A percentile compares a stretch with the other conserved stretches of the same genome.
Evolutionary conservation across 2,888 invertebrate species (phyloP).

Genomic region (Archips crataeganus): DNA sequence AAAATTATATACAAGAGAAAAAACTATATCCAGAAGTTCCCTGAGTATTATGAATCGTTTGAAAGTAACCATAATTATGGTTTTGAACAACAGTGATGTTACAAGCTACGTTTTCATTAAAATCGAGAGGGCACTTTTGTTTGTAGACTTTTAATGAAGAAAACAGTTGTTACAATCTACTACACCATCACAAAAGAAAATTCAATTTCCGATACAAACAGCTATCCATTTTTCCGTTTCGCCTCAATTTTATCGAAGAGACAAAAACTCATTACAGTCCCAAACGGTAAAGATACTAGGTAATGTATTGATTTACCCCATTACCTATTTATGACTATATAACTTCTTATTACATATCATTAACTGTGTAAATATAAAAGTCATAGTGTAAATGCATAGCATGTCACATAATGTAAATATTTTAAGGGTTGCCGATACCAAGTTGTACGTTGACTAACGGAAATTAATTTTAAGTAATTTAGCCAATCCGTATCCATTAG

Average conservation of each 20-base stretch:
- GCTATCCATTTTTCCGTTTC: slow-evolving; percentile 9
- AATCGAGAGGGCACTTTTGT: not conserved
- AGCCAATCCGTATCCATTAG: slow-evolving; percentile 65
- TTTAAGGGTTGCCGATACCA: slow-evolving; percentile 33
- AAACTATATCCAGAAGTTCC: no score
- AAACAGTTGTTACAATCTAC: slow-evolving; percentile 2
- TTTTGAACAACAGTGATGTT: no score
- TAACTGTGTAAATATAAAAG: slow-evolving; percentile 35
- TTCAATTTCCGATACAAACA: slow-evolving; percentile 36
- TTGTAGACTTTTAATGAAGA: slow-evolving; percentile 10
- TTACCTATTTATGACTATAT: slow-evolving; percentile 4
- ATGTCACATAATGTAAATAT: slow-evolving; percentile 24
- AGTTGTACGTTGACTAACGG: slow-evolving; percentile 28
- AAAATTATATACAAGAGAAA: no score
- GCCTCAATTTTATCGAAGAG: slow-evolving; percentile 2
- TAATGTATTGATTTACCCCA: not conserved
- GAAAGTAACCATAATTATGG: no score
- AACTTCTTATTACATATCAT: slow-evolving; percentile 31
- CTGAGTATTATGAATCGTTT: no score
- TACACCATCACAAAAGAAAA: slow-evolving; percentile 12
- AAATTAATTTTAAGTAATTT: slow-evolving; percentile 47
- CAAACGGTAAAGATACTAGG: not conserved
- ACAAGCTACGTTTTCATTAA: not conserved
- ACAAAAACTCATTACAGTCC: slow-evolving; percentile 7
- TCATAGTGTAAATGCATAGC: slow-evolving; percentile 34